Evolutionary conservation across 1,140 invertebrate species (phyloP).

Genomic region (Magallana gigas): DNA sequence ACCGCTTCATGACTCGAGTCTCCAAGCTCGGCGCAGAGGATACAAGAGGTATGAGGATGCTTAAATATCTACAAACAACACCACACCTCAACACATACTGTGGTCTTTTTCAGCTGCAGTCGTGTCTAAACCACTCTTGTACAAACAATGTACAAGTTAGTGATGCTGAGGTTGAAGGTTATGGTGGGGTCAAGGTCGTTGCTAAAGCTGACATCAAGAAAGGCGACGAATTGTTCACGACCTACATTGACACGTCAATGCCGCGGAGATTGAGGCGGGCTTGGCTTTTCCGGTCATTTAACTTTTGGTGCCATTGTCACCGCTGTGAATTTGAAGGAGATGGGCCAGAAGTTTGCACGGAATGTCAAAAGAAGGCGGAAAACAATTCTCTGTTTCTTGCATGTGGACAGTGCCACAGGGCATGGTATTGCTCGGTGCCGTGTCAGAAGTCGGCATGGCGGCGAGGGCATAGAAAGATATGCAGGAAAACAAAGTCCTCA

Average conservation of each 20-base stretch:
- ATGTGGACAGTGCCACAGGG: constrained; percentile 72
- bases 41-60: constrained; percentile 51
- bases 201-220: constrained; percentile 68
- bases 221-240: constrained; percentile 71
- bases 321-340: constrained; percentile 75
- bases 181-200: constrained; percentile 70
- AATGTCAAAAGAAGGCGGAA: constrained; percentile 65
- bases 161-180: constrained; percentile 63
- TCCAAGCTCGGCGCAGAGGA: constrained; percentile 55
- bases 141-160: constrained; percentile 74
- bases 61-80: constrained; percentile 63
- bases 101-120: constrained; percentile 74
- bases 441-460: constrained; percentile 74
- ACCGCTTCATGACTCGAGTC: constrained; percentile 68
- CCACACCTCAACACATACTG: constrained; percentile 63
- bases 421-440: constrained; percentile 74
- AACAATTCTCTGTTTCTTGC: constrained; percentile 66
- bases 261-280: constrained; percentile 69
- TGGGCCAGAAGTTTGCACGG: constrained; percentile 67
- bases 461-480: constrained; percentile 72
- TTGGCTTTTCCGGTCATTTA: constrained; percentile 75
- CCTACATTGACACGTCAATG: constrained; percentile 73
- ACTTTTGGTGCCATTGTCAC: constrained; percentile 75
- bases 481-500: constrained; percentile 31
- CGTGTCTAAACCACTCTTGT: constrained; percentile 75